These are phyloP conservation scores for Eospalax fontanierii DNA, from an alignment of 2,797 vertebrate species.

Conservation along the genomic window DNA sequence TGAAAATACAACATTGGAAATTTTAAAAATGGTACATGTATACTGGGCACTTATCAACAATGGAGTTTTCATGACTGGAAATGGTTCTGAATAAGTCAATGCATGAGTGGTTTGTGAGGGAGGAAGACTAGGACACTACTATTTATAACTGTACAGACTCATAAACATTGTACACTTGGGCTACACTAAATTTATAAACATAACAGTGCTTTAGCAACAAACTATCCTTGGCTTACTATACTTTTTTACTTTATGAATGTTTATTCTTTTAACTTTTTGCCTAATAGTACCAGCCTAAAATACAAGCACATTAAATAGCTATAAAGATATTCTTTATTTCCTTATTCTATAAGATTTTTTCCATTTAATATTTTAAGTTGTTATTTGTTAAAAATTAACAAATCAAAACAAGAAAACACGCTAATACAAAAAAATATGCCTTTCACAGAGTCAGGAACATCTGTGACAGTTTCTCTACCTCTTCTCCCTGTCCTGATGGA, in stretches of 20 bases:
- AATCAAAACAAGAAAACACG: too few species aligned
- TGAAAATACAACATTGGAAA: neutral
- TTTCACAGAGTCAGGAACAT: neutral
- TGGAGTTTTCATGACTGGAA: neutral
- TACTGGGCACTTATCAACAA: neutral
- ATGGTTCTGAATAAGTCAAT: neutral
- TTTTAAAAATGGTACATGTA: neutral
- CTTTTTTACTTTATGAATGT: neutral
- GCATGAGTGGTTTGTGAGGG: neutral
- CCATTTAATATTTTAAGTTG: neutral
- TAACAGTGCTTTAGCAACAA: neutral
- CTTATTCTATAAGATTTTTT: neutral
- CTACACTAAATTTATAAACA: neutral
- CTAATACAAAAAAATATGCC: neutral
- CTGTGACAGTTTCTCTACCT: neutral
- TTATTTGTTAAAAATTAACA: neutral
- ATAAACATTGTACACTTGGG: neutral
- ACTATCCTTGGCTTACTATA: neutral
- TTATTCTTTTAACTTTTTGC: neutral
- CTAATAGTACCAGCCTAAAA: neutral
- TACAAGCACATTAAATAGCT: neutral
- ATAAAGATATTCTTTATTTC: neutral
- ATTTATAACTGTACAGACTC: too few species aligned
- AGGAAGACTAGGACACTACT: neutral
- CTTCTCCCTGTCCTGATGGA: neutral